A percentile compares a stretch with the other conserved stretches of the same genome.
Conservation (phyloP, 2,888 invertebrate species). For the Antitype chi region DNA sequence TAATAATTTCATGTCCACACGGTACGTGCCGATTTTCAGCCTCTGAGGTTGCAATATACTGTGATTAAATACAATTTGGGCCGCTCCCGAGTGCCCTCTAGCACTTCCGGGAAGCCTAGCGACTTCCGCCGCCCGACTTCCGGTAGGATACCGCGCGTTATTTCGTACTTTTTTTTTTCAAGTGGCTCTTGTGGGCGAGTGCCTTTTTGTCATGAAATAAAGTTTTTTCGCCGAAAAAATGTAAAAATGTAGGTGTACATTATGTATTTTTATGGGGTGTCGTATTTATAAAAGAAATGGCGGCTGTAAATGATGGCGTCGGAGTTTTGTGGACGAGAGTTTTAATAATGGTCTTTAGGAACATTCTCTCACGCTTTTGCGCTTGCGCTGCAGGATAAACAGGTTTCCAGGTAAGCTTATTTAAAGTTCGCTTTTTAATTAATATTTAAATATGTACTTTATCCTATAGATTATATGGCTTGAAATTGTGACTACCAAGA, state of each 20-base stretch:
- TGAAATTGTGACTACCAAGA: no score
- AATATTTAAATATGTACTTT: slow-evolving; percentile 16
- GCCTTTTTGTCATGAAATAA: slow-evolving; percentile 82
- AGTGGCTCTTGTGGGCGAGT: slow-evolving; percentile 78
- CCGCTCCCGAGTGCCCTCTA: slow-evolving; percentile 83
- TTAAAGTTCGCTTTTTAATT: slow-evolving; percentile 31
- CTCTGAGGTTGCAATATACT: slow-evolving; percentile 76
- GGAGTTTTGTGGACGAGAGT: slow-evolving; percentile 31
- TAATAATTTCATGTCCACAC: slow-evolving; percentile 74
- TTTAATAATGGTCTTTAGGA: slow-evolving; percentile 28
- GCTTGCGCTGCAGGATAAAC: slow-evolving; percentile 17
- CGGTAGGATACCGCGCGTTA: slow-evolving; percentile 85
- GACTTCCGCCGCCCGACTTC: slow-evolving; percentile 87
- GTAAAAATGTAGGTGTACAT: slow-evolving; percentile 68
- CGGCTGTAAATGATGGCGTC: slow-evolving; percentile 41
- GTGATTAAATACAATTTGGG: slow-evolving; percentile 88
- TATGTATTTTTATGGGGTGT: slow-evolving; percentile 60
- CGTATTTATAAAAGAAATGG: slow-evolving; percentile 57
- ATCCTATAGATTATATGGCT: not conserved
- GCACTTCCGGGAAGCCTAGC: slow-evolving; percentile 88
- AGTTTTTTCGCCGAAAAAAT: slow-evolving; percentile 72
- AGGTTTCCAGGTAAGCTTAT: slow-evolving; percentile 44
- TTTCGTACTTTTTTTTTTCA: slow-evolving; percentile 85
- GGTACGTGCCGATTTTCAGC: slow-evolving; percentile 68
- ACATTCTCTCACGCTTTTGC: slow-evolving; percentile 33